Conservation (phyloP, 2,888 invertebrate species). For the Pterostichus niger region DNA sequence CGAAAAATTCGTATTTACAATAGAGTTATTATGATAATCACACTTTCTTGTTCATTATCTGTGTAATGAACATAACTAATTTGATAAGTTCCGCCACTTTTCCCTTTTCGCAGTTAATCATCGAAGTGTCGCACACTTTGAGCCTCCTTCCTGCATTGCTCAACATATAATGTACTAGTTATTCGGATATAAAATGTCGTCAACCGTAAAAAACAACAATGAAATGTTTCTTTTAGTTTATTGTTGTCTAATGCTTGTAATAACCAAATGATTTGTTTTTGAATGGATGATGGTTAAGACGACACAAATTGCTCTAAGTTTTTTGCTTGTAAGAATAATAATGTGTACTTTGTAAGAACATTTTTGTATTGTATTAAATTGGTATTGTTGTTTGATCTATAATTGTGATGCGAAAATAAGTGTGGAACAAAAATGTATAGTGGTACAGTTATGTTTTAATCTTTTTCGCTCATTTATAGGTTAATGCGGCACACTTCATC, state of each 20-base stretch:
- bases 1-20: background rate
- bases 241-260: too few species aligned
- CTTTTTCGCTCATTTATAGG: too few species aligned
- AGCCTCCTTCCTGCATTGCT: conserved; percentile 25
- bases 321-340: background rate
- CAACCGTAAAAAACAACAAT: background rate
- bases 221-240: background rate
- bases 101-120: conserved; percentile 11
- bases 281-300: background rate
- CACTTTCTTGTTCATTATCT: conserved; percentile 44
- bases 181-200: too few species aligned
- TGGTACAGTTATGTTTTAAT: too few species aligned
- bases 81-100: conserved; percentile 54
- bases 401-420: too few species aligned
- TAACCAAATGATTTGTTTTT: too few species aligned
- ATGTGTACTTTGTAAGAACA: background rate
- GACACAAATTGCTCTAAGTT: background rate
- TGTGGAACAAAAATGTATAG: too few species aligned
- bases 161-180: background rate
- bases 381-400: too few species aligned
- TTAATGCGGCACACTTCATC: too few species aligned
- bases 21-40: conserved; percentile 11
- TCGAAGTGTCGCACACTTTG: conserved; percentile 1
- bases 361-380: too few species aligned
- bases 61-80: conserved; percentile 38